Evolutionary conservation across 2,797 vertebrate genomes (phyloP).

Genomic region (Acanthopagrus latus): DNA sequence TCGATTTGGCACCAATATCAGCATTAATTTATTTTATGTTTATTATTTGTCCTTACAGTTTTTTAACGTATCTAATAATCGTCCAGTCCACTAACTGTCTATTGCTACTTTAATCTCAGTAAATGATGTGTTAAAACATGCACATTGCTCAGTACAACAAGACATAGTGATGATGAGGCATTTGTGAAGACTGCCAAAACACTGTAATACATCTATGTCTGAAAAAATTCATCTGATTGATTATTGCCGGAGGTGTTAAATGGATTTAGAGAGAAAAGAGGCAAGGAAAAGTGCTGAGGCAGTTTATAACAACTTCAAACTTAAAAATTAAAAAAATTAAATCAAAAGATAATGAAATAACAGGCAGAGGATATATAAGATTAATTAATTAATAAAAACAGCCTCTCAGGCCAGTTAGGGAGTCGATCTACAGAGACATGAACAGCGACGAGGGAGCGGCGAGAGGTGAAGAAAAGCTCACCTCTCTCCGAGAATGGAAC

Average conservation of each 20-base stretch:
- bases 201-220: background rate
- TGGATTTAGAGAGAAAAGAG: background rate
- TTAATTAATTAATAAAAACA: constrained; percentile 22
- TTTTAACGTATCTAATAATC: too few species aligned
- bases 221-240: background rate
- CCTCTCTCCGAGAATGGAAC: constrained; percentile 79
- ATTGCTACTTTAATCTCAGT: background rate
- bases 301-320: constrained; percentile 7
- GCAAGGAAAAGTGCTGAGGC: background rate
- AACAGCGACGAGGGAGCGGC: constrained; percentile 1
- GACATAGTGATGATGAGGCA: constrained; percentile 5
- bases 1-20: too few species aligned
- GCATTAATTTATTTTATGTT: too few species aligned
- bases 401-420: background rate
- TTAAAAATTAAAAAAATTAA: background rate
- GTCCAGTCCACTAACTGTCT: too few species aligned
- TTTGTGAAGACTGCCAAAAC: constrained; percentile 9
- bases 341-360: background rate
- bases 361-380: background rate
- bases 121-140: constrained; percentile 31
- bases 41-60: too few species aligned
- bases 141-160: constrained; percentile 1
- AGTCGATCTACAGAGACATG: constrained; percentile 5
- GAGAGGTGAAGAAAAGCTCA: constrained; percentile 46
- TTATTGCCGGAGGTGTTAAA: background rate